Evolutionary conservation across 2,113 vertebrate genomes (phyloP).

Genomic region (Hypanus sabinus): DNA sequence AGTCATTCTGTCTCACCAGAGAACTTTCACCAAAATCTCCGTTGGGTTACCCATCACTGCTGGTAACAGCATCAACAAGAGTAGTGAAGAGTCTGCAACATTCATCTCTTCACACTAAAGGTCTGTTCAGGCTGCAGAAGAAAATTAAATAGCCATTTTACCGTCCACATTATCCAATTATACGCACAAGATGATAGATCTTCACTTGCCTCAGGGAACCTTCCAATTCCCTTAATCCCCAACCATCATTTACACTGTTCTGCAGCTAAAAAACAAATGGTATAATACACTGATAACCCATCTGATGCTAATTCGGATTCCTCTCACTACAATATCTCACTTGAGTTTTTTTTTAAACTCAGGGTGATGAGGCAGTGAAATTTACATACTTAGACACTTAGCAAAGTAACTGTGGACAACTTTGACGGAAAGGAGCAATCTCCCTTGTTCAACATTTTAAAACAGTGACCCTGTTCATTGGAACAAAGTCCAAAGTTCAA

Average conservation of each 20-base stretch:
- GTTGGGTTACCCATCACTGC: background rate
- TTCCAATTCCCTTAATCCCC: background rate
- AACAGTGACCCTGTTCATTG: background rate
- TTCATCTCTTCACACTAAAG: background rate
- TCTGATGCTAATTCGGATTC: too few species aligned
- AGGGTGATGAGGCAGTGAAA: background rate
- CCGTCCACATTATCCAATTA: conserved; percentile 1
- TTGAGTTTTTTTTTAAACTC: background rate
- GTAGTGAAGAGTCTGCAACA: background rate
- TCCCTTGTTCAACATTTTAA: background rate
- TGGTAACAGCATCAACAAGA: background rate
- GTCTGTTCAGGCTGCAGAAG: background rate
- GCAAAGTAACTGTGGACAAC: background rate
- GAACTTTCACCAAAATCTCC: background rate
- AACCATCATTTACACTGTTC: background rate
- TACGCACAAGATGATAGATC: background rate
- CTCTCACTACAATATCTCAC: background rate
- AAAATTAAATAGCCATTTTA: conserved; percentile 13
- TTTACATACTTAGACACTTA: background rate
- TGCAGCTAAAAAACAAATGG: too few species aligned
- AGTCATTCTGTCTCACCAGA: background rate
- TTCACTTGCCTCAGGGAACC: background rate
- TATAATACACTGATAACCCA: too few species aligned
- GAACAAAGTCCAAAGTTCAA: too few species aligned
- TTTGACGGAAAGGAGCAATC: too few species aligned